Base-by-base conservation (phyloP, 2,113 vertebrate genomes). In the Dipodomys stephensi region DNA sequence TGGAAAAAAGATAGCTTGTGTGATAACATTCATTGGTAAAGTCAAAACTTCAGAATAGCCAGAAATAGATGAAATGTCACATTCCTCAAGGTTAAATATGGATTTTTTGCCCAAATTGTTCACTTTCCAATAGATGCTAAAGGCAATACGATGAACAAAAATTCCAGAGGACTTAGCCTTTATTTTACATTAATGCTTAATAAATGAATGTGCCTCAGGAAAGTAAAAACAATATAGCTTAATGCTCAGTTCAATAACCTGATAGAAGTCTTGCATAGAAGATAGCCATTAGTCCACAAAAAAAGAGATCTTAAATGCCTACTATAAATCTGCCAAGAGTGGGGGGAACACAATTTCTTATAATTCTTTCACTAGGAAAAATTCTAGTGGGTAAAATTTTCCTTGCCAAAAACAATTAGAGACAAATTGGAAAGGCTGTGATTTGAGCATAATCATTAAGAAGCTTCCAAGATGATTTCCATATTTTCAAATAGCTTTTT, bases 401-500 rank as follows among this genome's bases (percentile, higher is more conserved):
- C 28, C 35, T 96, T 95, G 89, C 87, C 91, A 84, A 91, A 93
- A 94, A 89, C 64, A 93, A 80, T 91, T 89, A 91, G 93, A 86
- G 91, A 84, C 72, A 94, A 92, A 82, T 90, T 95, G 65, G 82
- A 95, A 96, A 94, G 91, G 74, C 30, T 74, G 74, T 28, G 46
- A 68, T 82, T 92, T 89, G 94, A 64, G 77, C 57, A 96, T 86
- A 93, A 94, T 91, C 83, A 94, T 86, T 96, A 89, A 91, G 32
- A 92, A 49, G 74, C 12, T 96, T 93, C 94, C 90, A 93, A 93
- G 62, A 90, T 85, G 87, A 93, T 74, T 83, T 86, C 53, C 7
- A 27, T 89, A 96, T 93, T 96, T 97, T 95, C 19, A 90, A 83
- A 93, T 78, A 68, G 87, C 93, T 90, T 93, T 72, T 93, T 82